phyloP scores from a whole-genome alignment of 2,888 invertebrate species.

The Nephrotoma guestfalica region DNA sequence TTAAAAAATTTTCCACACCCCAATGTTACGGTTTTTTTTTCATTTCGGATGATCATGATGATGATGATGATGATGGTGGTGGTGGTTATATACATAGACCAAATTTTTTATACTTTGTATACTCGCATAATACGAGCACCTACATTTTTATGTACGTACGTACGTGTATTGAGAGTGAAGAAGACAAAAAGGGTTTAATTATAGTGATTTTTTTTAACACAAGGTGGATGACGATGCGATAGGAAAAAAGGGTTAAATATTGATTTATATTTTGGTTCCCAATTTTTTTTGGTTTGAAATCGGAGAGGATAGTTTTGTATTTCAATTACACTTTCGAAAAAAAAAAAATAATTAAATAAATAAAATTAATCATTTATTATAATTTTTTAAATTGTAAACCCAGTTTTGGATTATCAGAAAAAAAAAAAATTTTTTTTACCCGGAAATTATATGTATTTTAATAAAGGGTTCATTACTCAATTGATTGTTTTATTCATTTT shows the following conservation, averaged over 20 bases:
- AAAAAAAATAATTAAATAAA: background rate
- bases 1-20: background rate
- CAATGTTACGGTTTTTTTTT: background rate
- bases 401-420: background rate
- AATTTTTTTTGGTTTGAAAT: background rate
- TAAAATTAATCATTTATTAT: background rate
- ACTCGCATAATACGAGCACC: background rate
- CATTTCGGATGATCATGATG: background rate
- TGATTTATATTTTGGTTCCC: background rate
- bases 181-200: background rate
- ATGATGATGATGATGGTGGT: background rate
- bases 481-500: background rate
- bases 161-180: background rate
- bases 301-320: background rate
- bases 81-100: background rate
- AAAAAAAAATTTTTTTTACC: background rate
- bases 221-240: background rate
- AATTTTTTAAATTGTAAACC: background rate
- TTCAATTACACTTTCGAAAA: background rate
- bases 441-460: background rate
- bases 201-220: background rate
- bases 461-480: background rate
- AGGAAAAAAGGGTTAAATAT: background rate
- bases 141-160: background rate
- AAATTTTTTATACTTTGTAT: background rate